Evolutionary conservation across 2,888 invertebrate species (phyloP).

Genomic region (Papilio elwesi): DNA sequence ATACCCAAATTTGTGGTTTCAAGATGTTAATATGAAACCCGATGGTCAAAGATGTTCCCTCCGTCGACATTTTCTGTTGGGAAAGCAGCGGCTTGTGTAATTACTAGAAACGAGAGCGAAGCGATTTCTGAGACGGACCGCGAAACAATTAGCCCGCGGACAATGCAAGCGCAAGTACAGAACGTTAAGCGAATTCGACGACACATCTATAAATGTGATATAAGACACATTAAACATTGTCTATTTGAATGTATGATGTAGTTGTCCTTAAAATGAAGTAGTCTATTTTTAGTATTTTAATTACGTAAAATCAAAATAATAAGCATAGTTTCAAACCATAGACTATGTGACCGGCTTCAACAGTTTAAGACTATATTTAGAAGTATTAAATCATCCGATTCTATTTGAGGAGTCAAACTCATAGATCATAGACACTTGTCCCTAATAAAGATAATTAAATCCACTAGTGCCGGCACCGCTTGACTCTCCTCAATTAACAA

Average conservation of each 20-base stretch:
- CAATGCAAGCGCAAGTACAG: conserved; percentile 26
- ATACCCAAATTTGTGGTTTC: neutral
- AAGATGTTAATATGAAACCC: conserved; percentile 3
- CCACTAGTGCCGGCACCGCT: conserved; percentile 50
- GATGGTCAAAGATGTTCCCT: conserved; percentile 49
- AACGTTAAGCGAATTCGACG: conserved; percentile 9
- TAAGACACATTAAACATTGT: too few species aligned
- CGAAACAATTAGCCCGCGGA: conserved; percentile 65
- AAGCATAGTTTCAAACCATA: neutral
- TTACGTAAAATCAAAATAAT: too few species aligned
- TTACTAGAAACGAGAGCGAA: conserved; percentile 82
- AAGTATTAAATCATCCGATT: conserved; percentile 8
- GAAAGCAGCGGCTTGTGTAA: conserved; percentile 75
- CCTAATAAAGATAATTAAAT: conserved; percentile 48
- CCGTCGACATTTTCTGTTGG: conserved; percentile 67
- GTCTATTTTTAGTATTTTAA: too few species aligned
- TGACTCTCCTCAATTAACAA: conserved; percentile 67
- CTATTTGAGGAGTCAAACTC: conserved; percentile 20
- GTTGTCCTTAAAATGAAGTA: too few species aligned
- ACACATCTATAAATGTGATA: too few species aligned
- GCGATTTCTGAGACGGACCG: conserved; percentile 79
- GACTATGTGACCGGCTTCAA: neutral
- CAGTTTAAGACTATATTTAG: conserved; percentile 14
- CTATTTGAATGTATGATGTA: too few species aligned
- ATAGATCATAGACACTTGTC: conserved; percentile 35